These are phyloP conservation scores for Cichlasoma orientale DNA, from an alignment of 2,797 vertebrate species.

Conservation along the genomic window DNA sequence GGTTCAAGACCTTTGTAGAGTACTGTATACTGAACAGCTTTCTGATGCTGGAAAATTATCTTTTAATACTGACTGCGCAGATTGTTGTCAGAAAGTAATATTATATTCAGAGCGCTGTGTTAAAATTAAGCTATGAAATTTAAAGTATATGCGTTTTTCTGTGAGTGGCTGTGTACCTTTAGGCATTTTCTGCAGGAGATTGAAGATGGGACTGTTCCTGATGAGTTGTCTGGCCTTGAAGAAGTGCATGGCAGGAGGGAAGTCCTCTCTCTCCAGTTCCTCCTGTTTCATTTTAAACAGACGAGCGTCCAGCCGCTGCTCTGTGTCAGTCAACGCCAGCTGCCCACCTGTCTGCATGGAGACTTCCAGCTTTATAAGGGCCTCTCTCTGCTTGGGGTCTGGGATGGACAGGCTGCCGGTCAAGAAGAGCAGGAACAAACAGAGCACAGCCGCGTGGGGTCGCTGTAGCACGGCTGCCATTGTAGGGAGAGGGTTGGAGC, in stretches of 20 bases:
- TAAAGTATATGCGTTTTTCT: background rate
- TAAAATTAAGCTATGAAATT: too few relatives aligned
- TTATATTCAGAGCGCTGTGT: background rate
- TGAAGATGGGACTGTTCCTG: constrained; percentile 70
- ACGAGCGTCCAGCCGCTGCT: constrained; percentile 76
- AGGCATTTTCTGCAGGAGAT: constrained; percentile 80
- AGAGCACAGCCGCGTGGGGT: constrained; percentile 35
- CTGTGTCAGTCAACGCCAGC: constrained; percentile 71
- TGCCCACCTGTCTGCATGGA: constrained; percentile 78
- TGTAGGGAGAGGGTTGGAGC: background rate
- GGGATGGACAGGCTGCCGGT: constrained; percentile 47
- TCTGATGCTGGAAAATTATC: too few relatives aligned
- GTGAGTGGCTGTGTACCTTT: constrained; percentile 55
- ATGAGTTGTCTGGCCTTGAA: constrained; percentile 85
- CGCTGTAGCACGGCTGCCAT: constrained; percentile 46
- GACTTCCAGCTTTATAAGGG: constrained; percentile 74
- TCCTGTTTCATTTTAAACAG: constrained; percentile 79
- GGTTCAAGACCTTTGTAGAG: too few relatives aligned
- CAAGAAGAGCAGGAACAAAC: constrained; percentile 39
- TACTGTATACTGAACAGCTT: background rate
- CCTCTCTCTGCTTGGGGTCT: constrained; percentile 74
- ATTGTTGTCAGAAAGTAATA: background rate
- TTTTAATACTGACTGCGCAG: too few relatives aligned
- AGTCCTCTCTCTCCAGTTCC: constrained; percentile 74
- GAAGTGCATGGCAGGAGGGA: constrained; percentile 92